These are phyloP conservation scores for Drosophila paulistorum DNA, from an alignment of 1,140 invertebrate genomes.

Conservation along the genomic window DNA sequence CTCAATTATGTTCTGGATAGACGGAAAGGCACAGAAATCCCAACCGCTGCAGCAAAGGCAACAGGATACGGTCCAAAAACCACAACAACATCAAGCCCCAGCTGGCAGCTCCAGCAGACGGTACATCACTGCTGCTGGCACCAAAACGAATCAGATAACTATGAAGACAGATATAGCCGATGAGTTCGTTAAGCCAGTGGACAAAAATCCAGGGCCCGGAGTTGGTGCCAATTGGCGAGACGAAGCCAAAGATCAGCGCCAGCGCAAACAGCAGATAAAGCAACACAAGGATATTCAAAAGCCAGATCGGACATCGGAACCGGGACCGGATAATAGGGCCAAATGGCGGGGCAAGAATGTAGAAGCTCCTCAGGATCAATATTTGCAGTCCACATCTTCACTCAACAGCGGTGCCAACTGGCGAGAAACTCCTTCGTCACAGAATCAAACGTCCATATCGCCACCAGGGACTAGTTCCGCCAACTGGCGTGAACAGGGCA, in stretches of 20 bases:
- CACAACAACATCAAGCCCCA: neutral
- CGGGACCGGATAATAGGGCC: too few species aligned
- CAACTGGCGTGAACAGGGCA: constrained; percentile 22
- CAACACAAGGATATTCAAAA: neutral
- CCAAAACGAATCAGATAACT: constrained; percentile 39
- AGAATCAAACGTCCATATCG: too few species aligned
- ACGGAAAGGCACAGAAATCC: neutral
- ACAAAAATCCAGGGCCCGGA: neutral
- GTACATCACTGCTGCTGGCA: constrained; percentile 37
- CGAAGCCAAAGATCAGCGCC: neutral
- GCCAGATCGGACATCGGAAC: neutral
- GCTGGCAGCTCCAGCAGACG: constrained; percentile 28
- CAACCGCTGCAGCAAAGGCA: constrained; percentile 5
- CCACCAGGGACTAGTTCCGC: too few species aligned
- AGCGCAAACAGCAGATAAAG: neutral
- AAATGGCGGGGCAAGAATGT: too few species aligned
- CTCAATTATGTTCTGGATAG: neutral
- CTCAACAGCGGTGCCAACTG: too few species aligned
- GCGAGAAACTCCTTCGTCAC: too few species aligned
- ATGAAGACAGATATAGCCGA: constrained; percentile 53
- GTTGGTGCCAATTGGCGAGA: constrained; percentile 22
- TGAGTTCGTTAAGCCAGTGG: constrained; percentile 37
- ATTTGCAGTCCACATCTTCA: too few species aligned
- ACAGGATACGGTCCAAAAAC: neutral
- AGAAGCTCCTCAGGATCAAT: too few species aligned